phyloP scores from a whole-genome alignment of 2,888 invertebrate species.

The Noctua pronuba region DNA sequence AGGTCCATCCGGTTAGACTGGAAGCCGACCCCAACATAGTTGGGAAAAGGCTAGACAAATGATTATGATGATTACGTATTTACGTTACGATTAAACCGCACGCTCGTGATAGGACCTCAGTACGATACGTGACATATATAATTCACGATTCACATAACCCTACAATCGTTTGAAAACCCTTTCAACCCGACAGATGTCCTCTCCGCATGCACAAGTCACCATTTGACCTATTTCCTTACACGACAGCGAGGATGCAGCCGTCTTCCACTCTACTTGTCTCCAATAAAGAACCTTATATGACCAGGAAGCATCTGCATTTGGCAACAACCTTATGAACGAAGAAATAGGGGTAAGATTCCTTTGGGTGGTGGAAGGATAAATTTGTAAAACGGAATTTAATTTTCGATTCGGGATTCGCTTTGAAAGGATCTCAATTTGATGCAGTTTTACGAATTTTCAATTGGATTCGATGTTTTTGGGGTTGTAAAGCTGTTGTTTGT shows the following conservation, averaged over 20 bases:
- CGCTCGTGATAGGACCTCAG: not conserved
- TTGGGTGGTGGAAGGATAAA: not conserved
- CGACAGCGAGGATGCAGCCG: constrained; percentile 55
- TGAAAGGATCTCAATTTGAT: constrained; percentile 55
- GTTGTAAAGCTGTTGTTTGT: constrained; percentile 7
- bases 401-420: constrained; percentile 51
- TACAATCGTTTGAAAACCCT: constrained; percentile 8
- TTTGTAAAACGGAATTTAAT: constrained; percentile 60
- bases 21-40: too few species aligned
- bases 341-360: constrained; percentile 9
- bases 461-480: constrained; percentile 31
- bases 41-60: too few species aligned
- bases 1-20: too few species aligned
- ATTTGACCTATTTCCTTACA: constrained; percentile 52
- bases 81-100: too few species aligned
- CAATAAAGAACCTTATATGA: constrained; percentile 55
- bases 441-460: constrained; percentile 57
- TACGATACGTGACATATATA: not conserved
- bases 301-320: constrained; percentile 11
- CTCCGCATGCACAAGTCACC: constrained; percentile 25
- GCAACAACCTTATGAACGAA: constrained; percentile 2
- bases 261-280: constrained; percentile 59
- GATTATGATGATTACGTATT: too few species aligned
- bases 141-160: not conserved
- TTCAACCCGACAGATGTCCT: constrained; percentile 32